Conservation (phyloP, 2,113 vertebrate species). For the Triplophysa siluroides region DNA sequence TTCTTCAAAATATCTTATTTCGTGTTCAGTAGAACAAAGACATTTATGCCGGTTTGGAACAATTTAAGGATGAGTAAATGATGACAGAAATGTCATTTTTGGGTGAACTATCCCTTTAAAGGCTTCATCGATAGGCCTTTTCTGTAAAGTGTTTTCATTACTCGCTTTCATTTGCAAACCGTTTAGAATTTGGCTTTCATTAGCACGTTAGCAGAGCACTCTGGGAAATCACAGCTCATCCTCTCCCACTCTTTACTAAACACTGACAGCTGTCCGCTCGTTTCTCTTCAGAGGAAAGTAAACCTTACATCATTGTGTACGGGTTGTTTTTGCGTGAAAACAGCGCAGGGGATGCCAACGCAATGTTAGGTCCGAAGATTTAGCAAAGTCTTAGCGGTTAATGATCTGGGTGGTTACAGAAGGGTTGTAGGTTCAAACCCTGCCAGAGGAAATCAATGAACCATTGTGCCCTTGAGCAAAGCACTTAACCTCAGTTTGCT, state of each 20-base stretch:
- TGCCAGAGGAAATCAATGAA: background rate
- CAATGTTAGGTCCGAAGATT: background rate
- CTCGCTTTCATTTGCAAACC: slow-evolving; percentile 4
- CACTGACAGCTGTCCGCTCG: slow-evolving; percentile 40
- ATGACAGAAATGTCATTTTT: no score
- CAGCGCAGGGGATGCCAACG: background rate
- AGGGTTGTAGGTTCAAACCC: background rate
- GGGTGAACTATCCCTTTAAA: no score
- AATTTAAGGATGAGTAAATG: no score
- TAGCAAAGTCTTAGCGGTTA: background rate
- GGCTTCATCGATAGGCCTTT: no score
- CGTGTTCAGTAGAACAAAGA: no score
- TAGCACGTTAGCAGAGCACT: slow-evolving; percentile 43
- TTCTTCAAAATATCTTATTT: no score
- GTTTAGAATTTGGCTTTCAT: slow-evolving; percentile 26
- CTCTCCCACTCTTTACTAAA: slow-evolving; percentile 26
- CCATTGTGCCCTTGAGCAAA: background rate
- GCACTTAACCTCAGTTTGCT: slow-evolving; percentile 25
- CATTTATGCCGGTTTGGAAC: no score
- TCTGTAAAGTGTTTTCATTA: background rate
- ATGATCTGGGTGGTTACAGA: slow-evolving; percentile 1
- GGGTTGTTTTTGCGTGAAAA: slow-evolving; percentile 18
- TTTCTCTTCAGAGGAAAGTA: slow-evolving; percentile 1
- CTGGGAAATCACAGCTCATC: slow-evolving; percentile 47
- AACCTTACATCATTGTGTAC: slow-evolving; percentile 15